phyloP scores from a whole-genome alignment of 2,797 vertebrate species.

The Rhadinocentrus ornatus region DNA sequence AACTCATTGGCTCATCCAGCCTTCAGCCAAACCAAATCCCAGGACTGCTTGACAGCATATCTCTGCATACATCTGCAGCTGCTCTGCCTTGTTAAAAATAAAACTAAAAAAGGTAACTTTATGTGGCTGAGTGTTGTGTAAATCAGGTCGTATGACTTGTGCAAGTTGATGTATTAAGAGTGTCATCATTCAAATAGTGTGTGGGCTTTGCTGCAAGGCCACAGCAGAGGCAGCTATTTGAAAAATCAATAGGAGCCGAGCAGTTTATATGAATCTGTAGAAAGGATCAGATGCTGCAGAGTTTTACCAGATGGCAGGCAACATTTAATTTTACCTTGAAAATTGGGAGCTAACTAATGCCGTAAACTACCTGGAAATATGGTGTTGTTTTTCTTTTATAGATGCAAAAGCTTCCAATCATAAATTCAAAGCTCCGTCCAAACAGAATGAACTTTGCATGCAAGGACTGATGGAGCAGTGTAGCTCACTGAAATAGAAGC shows the following conservation, averaged over 20 bases:
- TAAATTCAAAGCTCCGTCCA: slow-evolving; percentile 35
- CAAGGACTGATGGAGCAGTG: slow-evolving; percentile 14
- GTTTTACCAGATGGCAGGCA: slow-evolving; percentile 4
- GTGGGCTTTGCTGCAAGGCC: slow-evolving; percentile 66
- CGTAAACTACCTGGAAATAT: slow-evolving; percentile 27
- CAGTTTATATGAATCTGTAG: slow-evolving; percentile 35
- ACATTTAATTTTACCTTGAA: slow-evolving; percentile 16
- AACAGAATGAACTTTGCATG: slow-evolving; percentile 29
- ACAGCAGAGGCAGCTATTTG: slow-evolving; percentile 50
- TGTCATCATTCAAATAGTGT: slow-evolving; percentile 62
- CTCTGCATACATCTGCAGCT: slow-evolving; percentile 2
- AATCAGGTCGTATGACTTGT: slow-evolving; percentile 37
- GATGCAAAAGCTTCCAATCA: slow-evolving; percentile 31
- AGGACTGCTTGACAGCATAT: slow-evolving; percentile 18
- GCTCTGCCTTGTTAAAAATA: slow-evolving; percentile 34
- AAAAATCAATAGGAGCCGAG: slow-evolving; percentile 67
- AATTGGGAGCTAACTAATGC: slow-evolving; percentile 21
- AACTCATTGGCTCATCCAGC: slow-evolving; percentile 23
- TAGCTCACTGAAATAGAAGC: slow-evolving; percentile 26
- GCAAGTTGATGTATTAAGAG: slow-evolving; percentile 49
- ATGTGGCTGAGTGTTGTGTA: slow-evolving; percentile 41
- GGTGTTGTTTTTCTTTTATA: slow-evolving; percentile 13
- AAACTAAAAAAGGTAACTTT: slow-evolving; percentile 53
- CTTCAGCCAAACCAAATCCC: slow-evolving; percentile 24
- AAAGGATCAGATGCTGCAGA: slow-evolving; percentile 44